phyloP scores from a whole-genome alignment of 2,797 vertebrate species.

The Epinephelus awoara region DNA sequence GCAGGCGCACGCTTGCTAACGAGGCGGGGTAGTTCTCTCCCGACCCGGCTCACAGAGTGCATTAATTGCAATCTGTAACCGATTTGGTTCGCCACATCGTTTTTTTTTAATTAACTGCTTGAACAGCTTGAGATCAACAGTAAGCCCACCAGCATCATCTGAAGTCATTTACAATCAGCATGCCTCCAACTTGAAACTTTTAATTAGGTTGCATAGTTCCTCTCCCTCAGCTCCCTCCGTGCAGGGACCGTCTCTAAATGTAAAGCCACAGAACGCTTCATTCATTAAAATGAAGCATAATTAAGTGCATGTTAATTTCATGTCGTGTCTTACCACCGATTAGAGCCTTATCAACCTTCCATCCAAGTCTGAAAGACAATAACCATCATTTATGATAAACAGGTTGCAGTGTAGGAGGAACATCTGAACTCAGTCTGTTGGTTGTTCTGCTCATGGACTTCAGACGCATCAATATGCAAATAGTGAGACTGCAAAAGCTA shows the following conservation, averaged over 20 bases:
- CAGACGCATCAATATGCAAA: conserved; percentile 62
- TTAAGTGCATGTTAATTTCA: conserved; percentile 47
- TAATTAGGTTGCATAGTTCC: conserved; percentile 78
- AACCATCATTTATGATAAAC: conserved; percentile 37
- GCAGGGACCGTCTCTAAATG: conserved; percentile 24
- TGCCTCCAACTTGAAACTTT: conserved; percentile 83
- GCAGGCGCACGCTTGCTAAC: conserved; percentile 72
- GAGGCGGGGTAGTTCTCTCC: conserved; percentile 69
- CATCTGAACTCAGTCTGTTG: conserved; percentile 23
- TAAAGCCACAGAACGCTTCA: conserved; percentile 42
- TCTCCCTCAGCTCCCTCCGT: conserved; percentile 32
- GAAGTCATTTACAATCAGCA: conserved; percentile 84
- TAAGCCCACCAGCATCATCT: conserved; percentile 78
- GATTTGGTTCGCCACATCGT: conserved; percentile 78
- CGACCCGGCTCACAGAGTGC: conserved; percentile 62
- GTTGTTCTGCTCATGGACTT: conserved; percentile 32
- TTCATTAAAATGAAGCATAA: conserved; percentile 46
- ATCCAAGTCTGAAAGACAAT: conserved; percentile 52
- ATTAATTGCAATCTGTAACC: conserved; percentile 86
- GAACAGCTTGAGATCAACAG: conserved; percentile 87
- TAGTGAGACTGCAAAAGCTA: conserved; percentile 48
- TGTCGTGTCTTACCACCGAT: conserved; percentile 39
- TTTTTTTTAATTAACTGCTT: conserved; percentile 85
- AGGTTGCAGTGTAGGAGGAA: conserved; percentile 28
- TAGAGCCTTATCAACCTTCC: conserved; percentile 43